Conservation (phyloP, 2,888 invertebrate species). For the Eristalinus sepulchralis region DNA sequence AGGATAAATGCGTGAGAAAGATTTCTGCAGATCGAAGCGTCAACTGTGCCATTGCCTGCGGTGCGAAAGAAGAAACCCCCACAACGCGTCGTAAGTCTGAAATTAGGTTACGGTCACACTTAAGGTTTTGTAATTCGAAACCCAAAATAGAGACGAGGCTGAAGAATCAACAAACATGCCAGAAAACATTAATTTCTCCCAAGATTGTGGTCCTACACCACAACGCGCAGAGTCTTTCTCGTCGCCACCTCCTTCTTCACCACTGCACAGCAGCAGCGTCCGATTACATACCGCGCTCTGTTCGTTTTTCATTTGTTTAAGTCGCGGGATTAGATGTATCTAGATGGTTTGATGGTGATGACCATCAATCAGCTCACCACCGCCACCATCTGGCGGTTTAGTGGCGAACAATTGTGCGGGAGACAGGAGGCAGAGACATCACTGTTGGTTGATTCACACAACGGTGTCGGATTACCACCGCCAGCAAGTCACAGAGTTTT, state of each 20-base stretch:
- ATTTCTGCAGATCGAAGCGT: constrained; percentile 29
- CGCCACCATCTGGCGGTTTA: constrained; percentile 33
- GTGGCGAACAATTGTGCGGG: not conserved
- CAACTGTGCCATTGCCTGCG: constrained; percentile 36
- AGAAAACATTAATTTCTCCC: constrained; percentile 46
- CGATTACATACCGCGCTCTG: constrained; percentile 33
- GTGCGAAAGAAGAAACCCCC: constrained; percentile 23
- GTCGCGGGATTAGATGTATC: constrained; percentile 11
- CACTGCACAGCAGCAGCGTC: constrained; percentile 17
- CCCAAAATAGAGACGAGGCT: constrained; percentile 41
- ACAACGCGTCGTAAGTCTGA: constrained; percentile 19
- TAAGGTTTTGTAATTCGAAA: constrained; percentile 61
- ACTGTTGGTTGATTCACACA: constrained; percentile 50
- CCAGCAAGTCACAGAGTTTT: constrained; percentile 38
- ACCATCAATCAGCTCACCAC: constrained; percentile 64
- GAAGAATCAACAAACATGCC: constrained; percentile 46
- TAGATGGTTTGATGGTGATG: constrained; percentile 54
- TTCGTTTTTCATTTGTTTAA: constrained; percentile 60
- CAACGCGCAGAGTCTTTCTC: constrained; percentile 39
- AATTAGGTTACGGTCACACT: constrained; percentile 70
- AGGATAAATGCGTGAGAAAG: constrained; percentile 46
- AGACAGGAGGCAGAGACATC: not conserved
- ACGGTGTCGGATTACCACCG: constrained; percentile 54
- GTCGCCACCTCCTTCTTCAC: not conserved
- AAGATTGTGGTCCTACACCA: constrained; percentile 26